Percentiles rank a stretch among this genome's conserved stretches.
Evolutionary conservation across 2,888 invertebrate species (phyloP).

Genomic region (Silvanus unidentatus): DNA sequence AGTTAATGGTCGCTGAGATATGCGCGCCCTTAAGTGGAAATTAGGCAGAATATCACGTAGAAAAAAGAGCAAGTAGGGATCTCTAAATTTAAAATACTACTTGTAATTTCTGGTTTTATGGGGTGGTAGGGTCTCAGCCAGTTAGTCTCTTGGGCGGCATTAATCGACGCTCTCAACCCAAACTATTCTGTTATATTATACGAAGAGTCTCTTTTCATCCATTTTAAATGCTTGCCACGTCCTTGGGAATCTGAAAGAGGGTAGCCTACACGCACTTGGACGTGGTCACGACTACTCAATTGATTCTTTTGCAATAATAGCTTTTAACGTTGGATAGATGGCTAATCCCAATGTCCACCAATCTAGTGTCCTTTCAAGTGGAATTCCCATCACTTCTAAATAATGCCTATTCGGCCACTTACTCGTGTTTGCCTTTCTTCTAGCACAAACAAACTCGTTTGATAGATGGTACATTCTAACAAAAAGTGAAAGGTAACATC

Average conservation of each 20-base stretch:
- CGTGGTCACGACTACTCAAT: conserved; percentile 22
- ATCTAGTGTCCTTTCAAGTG: conserved; percentile 15
- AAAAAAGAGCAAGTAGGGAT: conserved; percentile 22
- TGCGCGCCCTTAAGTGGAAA: conserved; percentile 22
- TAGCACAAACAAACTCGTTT: conserved; percentile 1
- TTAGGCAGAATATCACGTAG: conserved; percentile 22
- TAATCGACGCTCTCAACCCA: conserved; percentile 7
- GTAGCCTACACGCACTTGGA: conserved; percentile 21
- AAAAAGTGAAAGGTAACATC: too few relatives aligned
- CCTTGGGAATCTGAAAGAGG: background rate
- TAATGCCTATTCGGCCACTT: conserved; percentile 5
- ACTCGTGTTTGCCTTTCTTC: conserved; percentile 4
- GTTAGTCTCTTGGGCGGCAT: conserved; percentile 10
- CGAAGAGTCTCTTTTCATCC: background rate
- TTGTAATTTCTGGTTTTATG: conserved; percentile 24
- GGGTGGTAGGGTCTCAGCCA: conserved; percentile 10
- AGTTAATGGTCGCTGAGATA: conserved; percentile 18
- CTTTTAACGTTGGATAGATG: conserved; percentile 10
- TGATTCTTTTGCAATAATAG: conserved; percentile 23
- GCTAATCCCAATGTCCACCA: conserved; percentile 8
- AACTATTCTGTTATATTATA: background rate
- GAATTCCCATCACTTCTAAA: conserved; percentile 11
- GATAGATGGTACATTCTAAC: background rate
- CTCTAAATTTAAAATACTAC: conserved; percentile 27
- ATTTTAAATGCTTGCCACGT: conserved; percentile 4